phyloP scores from a whole-genome alignment of 1,140 invertebrate genomes.

The Centruroides vittatus region DNA sequence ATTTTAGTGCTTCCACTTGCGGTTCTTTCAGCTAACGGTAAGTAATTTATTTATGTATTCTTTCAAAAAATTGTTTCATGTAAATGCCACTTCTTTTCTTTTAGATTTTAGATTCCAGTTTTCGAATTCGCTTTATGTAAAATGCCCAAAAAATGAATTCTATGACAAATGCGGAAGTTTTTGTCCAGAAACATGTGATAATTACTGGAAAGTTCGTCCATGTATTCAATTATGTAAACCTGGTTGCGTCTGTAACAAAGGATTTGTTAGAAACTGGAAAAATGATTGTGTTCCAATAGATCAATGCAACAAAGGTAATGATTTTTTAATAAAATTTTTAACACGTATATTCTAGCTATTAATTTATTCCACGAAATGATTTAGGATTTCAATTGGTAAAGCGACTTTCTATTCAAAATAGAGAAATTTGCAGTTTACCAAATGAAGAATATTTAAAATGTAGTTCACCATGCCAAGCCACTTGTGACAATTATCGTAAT shows the following conservation, averaged over 20 bases:
- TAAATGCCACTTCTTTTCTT: too few relatives aligned
- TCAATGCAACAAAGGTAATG: background rate
- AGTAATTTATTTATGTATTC: too few relatives aligned
- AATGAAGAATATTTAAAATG: conserved; percentile 7
- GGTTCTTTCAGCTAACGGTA: too few relatives aligned
- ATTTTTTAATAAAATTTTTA: background rate
- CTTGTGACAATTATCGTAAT: background rate
- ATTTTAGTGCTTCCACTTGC: too few relatives aligned
- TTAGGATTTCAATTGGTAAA: background rate
- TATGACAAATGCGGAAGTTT: background rate
- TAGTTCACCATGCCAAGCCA: background rate
- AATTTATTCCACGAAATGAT: background rate
- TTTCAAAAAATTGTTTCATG: too few relatives aligned
- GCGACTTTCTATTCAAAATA: background rate
- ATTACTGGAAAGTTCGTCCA: background rate
- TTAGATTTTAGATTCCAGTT: too few relatives aligned
- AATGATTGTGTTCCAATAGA: background rate
- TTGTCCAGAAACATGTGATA: conserved; percentile 1
- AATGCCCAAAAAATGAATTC: background rate
- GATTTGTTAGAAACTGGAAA: conserved; percentile 4
- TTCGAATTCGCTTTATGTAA: background rate
- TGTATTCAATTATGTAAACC: background rate
- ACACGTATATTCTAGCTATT: background rate
- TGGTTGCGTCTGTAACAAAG: conserved; percentile 6
- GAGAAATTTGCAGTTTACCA: background rate